phyloP scores from a whole-genome alignment of 92 coral and sea anemone genomes.

The Zoanthus sansibaricus region DNA sequence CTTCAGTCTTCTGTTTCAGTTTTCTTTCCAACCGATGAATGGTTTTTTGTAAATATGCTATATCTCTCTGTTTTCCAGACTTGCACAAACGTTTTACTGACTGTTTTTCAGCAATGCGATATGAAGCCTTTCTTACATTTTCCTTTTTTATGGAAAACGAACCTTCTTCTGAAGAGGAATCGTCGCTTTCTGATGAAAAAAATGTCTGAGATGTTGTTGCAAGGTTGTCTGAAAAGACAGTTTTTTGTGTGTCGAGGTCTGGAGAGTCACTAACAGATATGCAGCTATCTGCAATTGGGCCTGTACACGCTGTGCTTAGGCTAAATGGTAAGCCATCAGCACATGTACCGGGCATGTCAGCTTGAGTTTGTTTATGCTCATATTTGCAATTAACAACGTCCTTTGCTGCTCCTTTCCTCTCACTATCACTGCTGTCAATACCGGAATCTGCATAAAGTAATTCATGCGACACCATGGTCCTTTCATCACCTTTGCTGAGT shows the following conservation, averaged over 20 bases:
- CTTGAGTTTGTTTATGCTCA: neutral
- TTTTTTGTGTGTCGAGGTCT: neutral
- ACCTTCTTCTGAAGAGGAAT: neutral
- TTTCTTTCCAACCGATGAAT: slow-evolving; percentile 1
- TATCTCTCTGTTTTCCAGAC: neutral
- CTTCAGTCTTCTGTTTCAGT: neutral
- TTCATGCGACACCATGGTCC: neutral
- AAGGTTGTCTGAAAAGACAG: neutral
- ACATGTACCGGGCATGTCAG: neutral
- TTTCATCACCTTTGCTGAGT: neutral
- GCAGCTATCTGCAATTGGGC: neutral
- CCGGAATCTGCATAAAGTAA: neutral
- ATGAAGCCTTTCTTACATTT: neutral
- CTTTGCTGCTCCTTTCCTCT: neutral
- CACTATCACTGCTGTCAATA: slow-evolving; percentile 29
- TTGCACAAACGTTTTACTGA: neutral
- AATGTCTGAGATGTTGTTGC: neutral
- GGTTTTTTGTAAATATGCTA: neutral
- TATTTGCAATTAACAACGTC: neutral
- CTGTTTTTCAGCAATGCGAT: neutral
- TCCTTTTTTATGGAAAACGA: neutral
- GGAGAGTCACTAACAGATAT: neutral
- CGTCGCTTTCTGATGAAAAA: neutral
- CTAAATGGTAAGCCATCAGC: neutral
- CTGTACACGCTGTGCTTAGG: neutral